Conservation (phyloP, 2,113 vertebrate genomes). For the Dasyprocta punctata region DNA sequence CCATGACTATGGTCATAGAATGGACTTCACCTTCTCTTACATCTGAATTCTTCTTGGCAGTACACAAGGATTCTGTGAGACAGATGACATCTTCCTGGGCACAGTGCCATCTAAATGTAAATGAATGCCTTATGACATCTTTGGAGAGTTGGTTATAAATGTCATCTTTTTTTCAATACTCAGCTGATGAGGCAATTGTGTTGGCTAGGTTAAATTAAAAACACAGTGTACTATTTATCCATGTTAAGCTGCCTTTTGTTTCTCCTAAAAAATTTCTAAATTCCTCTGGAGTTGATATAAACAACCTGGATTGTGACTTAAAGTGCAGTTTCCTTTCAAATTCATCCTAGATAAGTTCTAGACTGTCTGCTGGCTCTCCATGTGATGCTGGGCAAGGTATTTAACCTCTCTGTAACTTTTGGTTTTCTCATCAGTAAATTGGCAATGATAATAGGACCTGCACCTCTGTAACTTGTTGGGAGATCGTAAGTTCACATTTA, state of each 20-base stretch:
- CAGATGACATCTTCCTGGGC: conserved; percentile 21
- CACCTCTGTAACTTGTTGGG: neutral
- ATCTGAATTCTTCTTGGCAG: conserved; percentile 8
- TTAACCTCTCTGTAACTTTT: neutral
- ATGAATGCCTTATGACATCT: neutral
- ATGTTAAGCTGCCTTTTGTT: conserved; percentile 37
- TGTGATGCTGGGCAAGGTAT: neutral
- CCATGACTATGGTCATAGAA: neutral
- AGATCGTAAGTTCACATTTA: neutral
- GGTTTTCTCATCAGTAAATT: neutral
- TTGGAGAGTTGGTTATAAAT: conserved; percentile 31
- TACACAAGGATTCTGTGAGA: neutral
- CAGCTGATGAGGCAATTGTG: neutral
- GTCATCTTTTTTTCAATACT: conserved; percentile 53
- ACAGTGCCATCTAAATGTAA: neutral
- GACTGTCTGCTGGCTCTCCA: neutral
- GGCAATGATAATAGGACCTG: neutral
- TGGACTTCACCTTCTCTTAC: neutral
- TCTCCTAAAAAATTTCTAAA: conserved; percentile 1
- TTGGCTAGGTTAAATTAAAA: conserved; percentile 53
- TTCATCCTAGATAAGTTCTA: neutral
- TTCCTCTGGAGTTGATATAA: conserved; percentile 18
- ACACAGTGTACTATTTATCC: neutral
- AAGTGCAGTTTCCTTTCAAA: conserved; percentile 15
- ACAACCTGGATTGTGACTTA: neutral